Evolutionary conservation across 2,888 invertebrate genomes (phyloP).

Genomic region (Synanthedon andrenaeformis): DNA sequence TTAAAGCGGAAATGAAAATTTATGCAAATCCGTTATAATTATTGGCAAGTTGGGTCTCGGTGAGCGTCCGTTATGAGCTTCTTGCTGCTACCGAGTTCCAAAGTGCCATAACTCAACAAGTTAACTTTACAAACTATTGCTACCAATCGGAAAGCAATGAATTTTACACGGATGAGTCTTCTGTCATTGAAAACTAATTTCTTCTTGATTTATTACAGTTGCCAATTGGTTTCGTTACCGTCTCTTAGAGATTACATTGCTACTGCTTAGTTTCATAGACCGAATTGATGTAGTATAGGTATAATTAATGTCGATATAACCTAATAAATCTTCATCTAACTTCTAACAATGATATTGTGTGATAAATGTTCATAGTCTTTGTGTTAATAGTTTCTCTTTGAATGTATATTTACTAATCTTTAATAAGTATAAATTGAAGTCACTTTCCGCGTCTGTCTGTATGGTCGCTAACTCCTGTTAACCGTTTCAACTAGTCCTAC

Average conservation of each 20-base stretch:
- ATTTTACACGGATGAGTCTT: constrained; percentile 41
- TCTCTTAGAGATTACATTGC: neutral
- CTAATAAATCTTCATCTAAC: too few species aligned
- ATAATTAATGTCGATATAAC: neutral
- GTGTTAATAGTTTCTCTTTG: too few species aligned
- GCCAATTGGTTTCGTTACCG: constrained; percentile 20
- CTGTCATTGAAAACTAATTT: constrained; percentile 48
- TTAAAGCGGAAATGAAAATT: too few species aligned
- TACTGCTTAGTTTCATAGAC: neutral
- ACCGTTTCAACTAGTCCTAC: too few species aligned
- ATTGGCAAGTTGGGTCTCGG: neutral
- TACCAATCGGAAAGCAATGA: constrained; percentile 40
- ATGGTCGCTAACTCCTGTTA: too few species aligned
- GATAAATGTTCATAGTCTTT: too few species aligned
- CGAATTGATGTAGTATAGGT: neutral
- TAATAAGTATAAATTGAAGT: too few species aligned
- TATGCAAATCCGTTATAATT: neutral
- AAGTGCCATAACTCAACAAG: constrained; percentile 40
- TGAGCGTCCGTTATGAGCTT: neutral
- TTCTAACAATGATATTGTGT: too few species aligned
- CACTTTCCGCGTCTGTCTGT: too few species aligned
- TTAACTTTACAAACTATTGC: constrained; percentile 37
- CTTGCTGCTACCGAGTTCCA: constrained; percentile 13
- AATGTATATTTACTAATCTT: too few species aligned
- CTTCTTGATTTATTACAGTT: constrained; percentile 29